These are phyloP conservation scores for Cosmia pyralina DNA, from an alignment of 2,888 invertebrate species.

Conservation along the genomic window DNA sequence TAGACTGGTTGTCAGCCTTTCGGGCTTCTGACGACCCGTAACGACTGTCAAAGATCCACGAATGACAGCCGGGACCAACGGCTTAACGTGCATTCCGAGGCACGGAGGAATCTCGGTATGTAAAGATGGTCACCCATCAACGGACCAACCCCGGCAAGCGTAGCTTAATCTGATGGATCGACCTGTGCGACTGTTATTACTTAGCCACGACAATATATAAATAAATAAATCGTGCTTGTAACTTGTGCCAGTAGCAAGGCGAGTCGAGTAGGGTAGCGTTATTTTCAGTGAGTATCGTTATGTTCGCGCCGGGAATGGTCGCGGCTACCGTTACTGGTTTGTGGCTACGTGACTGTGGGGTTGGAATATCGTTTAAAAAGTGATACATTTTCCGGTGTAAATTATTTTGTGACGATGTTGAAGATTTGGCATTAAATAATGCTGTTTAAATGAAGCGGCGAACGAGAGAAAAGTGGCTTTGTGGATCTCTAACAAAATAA, in stretches of 20 bases:
- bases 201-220: too few relatives aligned
- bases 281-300: constrained; percentile 24
- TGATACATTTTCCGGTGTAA: background rate
- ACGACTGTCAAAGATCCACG: too few relatives aligned
- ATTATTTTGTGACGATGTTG: constrained; percentile 7
- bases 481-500: background rate
- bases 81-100: too few relatives aligned
- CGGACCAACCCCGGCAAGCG: background rate
- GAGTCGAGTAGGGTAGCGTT: constrained; percentile 15
- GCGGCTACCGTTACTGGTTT: constrained; percentile 41
- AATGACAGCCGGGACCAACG: too few relatives aligned
- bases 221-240: background rate
- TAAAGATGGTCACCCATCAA: too few relatives aligned
- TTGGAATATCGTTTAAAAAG: constrained; percentile 29
- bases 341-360: constrained; percentile 27
- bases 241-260: constrained; percentile 3
- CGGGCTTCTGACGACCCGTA: too few relatives aligned
- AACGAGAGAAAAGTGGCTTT: background rate
- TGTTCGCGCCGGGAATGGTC: constrained; percentile 23
- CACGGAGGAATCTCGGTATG: too few relatives aligned
- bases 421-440: background rate
- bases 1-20: too few relatives aligned
- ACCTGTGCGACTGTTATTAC: background rate
- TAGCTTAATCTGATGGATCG: background rate
- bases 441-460: background rate